Percentiles rank a stretch among this genome's conserved stretches.
Evolutionary conservation across 1,140 invertebrate genomes (phyloP).

Genomic region (Drosophila littoralis): DNA sequence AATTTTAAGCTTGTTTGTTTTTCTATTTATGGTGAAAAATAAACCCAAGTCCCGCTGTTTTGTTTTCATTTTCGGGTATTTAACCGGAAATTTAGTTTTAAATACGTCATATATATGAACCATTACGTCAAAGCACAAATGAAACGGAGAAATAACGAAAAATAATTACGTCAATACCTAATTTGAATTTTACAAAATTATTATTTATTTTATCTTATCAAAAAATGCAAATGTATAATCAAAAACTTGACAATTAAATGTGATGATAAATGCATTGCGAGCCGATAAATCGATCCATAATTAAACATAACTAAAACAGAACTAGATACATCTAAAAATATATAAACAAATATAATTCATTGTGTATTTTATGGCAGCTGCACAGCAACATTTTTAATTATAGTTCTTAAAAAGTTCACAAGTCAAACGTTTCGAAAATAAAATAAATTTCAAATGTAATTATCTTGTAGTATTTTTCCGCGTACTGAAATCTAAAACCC

Average conservation of each 20-base stretch:
- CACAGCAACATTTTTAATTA: slow-evolving; percentile 8
- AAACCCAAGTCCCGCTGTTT: background rate
- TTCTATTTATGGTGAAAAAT: background rate
- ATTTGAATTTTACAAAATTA: background rate
- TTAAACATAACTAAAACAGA: slow-evolving; percentile 22
- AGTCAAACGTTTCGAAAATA: slow-evolving; percentile 14
- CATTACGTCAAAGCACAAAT: background rate
- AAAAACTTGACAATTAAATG: slow-evolving; percentile 41
- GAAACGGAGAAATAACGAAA: background rate
- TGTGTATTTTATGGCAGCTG: slow-evolving; percentile 8
- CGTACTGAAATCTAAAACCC: background rate
- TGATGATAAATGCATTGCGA: slow-evolving; percentile 59
- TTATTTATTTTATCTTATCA: no score
- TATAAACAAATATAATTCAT: slow-evolving; percentile 11
- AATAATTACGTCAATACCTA: background rate
- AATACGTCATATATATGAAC: background rate
- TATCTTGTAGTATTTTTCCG: background rate
- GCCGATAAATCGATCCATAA: slow-evolving; percentile 35
- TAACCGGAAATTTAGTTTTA: no score
- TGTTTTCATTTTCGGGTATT: background rate
- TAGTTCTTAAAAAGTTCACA: slow-evolving; percentile 9
- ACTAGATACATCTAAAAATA: slow-evolving; percentile 5
- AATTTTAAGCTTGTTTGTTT: background rate
- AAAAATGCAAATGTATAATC: slow-evolving; percentile 4
- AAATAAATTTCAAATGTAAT: slow-evolving; percentile 18